Evolutionary conservation across 2,113 vertebrate genomes (phyloP), one percentile per base, ranked within the genome.

Genomic region (Oncorhynchus tshawytscha): DNA sequence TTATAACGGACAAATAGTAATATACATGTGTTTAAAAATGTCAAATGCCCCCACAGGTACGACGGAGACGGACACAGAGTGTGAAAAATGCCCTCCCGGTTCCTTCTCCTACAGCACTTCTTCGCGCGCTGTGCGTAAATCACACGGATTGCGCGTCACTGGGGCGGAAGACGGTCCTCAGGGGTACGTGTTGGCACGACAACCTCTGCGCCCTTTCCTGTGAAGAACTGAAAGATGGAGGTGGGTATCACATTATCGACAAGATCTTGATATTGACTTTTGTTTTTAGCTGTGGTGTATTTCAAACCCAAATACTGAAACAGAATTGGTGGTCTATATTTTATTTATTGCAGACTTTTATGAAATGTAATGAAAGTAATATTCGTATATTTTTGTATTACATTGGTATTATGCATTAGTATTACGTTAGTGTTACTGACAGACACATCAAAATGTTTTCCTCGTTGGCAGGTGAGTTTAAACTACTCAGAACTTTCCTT

Each of bases 91-190:
- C 64, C 7, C 80, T 0, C 34, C 62, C 0, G 93, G 91, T 2
- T 88, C 12, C 71, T 94, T 92, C 75, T 94, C 93, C 11, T 62
- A 1, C 6, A 78, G 74, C 0, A 81, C 71, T 0, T 92, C 92
- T 8, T 79, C 82, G 0, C n/a, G 78, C 86, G 2, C 1, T 45
- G 13, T 94, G 92, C 64, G 65, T 72, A 29, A 84, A 83, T 39
- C 91, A 94, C 51, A 83, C 80, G 1, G 16, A 80, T 6, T 94
- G 93, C 39, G 29, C 67, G n/a, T n/a, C 67, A 1, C 3, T 0
- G 0, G 84, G 71, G 12, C 22, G 84, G 62, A 59, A 62, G 0
- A 74, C 4, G 8, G 64, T 90, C 1, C 54, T 93, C 0, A 16
- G 12, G 0, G 91, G 90, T 0, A 78, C 87, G 0, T 0, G 18